Percentiles rank a stretch among this genome's conserved stretches.
Conservation (phyloP, 1,140 invertebrate species). For the Calephelis nemesis region DNA sequence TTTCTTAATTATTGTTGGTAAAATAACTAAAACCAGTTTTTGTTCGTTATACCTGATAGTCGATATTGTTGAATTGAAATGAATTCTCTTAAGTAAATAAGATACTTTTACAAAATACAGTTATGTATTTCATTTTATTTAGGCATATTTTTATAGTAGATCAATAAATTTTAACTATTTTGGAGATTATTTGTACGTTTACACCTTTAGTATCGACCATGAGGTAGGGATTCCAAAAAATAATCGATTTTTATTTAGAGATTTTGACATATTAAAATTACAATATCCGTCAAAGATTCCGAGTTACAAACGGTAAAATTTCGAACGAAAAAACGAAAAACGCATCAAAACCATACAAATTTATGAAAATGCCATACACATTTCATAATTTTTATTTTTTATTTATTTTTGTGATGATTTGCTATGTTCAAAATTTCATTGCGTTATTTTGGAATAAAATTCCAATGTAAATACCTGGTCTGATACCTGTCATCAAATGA, state of each 20-base stretch:
- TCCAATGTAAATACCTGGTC: too few relatives aligned
- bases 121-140: conserved; percentile 18
- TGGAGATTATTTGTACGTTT: conserved; percentile 11
- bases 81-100: conserved; percentile 17
- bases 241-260: not conserved
- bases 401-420: too few relatives aligned
- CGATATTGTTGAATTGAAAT: conserved; percentile 60
- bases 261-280: not conserved
- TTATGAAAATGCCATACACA: too few relatives aligned
- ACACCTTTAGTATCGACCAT: conserved; percentile 10
- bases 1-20: conserved; percentile 15
- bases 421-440: too few relatives aligned
- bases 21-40: conserved; percentile 21
- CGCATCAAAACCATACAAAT: too few relatives aligned
- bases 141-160: not conserved
- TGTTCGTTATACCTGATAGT: conserved; percentile 62
- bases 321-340: too few relatives aligned
- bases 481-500: too few relatives aligned
- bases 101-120: not conserved
- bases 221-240: not conserved
- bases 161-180: conserved; percentile 3
- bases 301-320: too few relatives aligned
- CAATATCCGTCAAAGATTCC: too few relatives aligned
- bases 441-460: too few relatives aligned
- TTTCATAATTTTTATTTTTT: too few relatives aligned